A percentile compares a stretch with the other conserved stretches of the same genome.
These are phyloP conservation scores for Chrysodeixis includens DNA, from an alignment of 2,888 invertebrate genomes.

Conservation along the genomic window DNA sequence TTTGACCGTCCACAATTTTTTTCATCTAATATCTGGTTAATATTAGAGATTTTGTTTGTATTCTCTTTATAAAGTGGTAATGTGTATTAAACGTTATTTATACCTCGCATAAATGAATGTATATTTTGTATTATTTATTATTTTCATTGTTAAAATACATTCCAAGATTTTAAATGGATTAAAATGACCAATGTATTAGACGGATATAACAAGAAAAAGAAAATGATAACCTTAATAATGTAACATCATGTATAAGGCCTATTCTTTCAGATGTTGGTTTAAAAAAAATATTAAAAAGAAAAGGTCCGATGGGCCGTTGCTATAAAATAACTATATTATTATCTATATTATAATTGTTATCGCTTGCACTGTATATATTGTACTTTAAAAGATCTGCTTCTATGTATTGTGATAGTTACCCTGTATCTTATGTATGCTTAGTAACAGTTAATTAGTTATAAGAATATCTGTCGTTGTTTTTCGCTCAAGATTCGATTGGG, in stretches of 20 bases:
- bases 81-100: not conserved
- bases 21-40: not conserved
- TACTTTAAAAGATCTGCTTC: not conserved
- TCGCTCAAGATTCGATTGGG: not conserved
- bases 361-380: not conserved
- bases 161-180: too few relatives aligned
- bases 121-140: not conserved
- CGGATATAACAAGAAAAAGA: too few relatives aligned
- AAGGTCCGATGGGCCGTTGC: too few relatives aligned
- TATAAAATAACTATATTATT: too few relatives aligned
- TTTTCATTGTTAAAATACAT: not conserved
- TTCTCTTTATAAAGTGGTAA: not conserved
- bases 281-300: too few relatives aligned
- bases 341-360: not conserved
- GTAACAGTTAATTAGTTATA: not conserved
- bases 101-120: slow-evolving; percentile 5
- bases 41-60: not conserved
- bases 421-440: not conserved
- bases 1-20: slow-evolving; percentile 2
- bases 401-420: slow-evolving; percentile 2
- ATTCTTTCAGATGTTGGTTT: too few relatives aligned
- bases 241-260: too few relatives aligned
- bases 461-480: not conserved
- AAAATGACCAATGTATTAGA: too few relatives aligned
- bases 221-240: too few relatives aligned